Percentiles rank a stretch among this genome's conserved stretches.
phyloP scores from a whole-genome alignment of 2,888 invertebrate genomes.

The Autographa pulchrina region DNA sequence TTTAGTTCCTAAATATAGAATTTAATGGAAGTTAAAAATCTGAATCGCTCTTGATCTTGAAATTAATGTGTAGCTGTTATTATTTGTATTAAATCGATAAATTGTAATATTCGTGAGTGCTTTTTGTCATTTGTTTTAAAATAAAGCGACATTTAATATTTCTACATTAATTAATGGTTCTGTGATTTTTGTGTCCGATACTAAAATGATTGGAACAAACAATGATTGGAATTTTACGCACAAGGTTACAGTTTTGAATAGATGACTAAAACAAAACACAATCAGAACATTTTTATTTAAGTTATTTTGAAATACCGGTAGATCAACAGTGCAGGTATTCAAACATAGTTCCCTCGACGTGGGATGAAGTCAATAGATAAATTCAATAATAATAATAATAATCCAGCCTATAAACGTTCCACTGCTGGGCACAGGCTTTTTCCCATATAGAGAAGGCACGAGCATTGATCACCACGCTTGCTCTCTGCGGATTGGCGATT shows the following conservation, averaged over 20 bases:
- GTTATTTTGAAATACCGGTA: too few species aligned
- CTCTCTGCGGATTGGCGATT: too few species aligned
- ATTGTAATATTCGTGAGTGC: conserved; percentile 43
- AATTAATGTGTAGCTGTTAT: conserved; percentile 2
- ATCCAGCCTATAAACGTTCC: too few species aligned
- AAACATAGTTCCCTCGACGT: too few species aligned
- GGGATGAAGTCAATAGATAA: too few species aligned
- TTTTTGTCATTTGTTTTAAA: conserved; percentile 32
- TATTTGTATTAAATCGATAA: conserved; percentile 33
- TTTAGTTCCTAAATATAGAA: too few species aligned
- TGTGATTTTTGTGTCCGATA: neutral
- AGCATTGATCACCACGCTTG: too few species aligned
- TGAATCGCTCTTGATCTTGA: neutral
- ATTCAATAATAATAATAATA: too few species aligned
- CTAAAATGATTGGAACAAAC: neutral
- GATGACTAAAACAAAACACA: neutral
- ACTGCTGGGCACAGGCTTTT: too few species aligned
- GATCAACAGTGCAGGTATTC: too few species aligned
- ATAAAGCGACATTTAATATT: conserved; percentile 26
- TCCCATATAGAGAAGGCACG: too few species aligned
- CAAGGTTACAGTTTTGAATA: neutral
- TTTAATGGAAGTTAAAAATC: conserved; percentile 10
- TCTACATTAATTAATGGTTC: conserved; percentile 10
- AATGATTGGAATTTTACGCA: neutral
- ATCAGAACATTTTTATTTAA: too few species aligned